Evolutionary conservation across 1,140 invertebrate species (phyloP).

Genomic region (Psix sp.): DNA sequence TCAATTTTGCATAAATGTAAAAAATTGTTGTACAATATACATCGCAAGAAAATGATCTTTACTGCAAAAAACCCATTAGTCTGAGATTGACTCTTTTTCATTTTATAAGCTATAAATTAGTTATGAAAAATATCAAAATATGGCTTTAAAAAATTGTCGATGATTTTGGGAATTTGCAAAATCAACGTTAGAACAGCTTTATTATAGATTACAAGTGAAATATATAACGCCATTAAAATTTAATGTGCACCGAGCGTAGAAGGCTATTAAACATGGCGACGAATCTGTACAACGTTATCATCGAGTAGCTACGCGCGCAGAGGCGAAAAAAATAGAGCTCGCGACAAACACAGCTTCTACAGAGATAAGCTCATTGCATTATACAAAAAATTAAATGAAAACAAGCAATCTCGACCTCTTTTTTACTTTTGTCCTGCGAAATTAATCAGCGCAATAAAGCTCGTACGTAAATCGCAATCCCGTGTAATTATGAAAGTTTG

Average conservation of each 20-base stretch:
- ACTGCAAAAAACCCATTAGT: too few species aligned
- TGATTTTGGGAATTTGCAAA: slow-evolving; percentile 25
- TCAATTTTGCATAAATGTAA: too few species aligned
- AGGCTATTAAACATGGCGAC: slow-evolving; percentile 38
- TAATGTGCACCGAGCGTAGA: slow-evolving; percentile 30
- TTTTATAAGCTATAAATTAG: too few species aligned
- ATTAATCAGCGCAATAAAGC: slow-evolving; percentile 5
- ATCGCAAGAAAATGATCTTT: too few species aligned
- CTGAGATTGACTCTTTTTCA: too few species aligned
- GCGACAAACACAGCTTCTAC: slow-evolving; percentile 12
- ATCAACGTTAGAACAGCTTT: slow-evolving; percentile 22
- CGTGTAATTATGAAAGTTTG: slow-evolving; percentile 2
- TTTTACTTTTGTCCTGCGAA: neutral
- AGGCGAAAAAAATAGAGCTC: slow-evolving; percentile 5
- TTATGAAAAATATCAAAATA: too few species aligned
- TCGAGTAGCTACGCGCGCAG: slow-evolving; percentile 7
- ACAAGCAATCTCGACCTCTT: slow-evolving; percentile 4
- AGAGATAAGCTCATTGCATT: slow-evolving; percentile 24
- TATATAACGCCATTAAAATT: slow-evolving; percentile 37
- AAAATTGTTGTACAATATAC: too few species aligned
- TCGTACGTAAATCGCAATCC: slow-evolving; percentile 4
- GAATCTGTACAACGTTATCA: slow-evolving; percentile 50
- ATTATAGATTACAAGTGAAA: slow-evolving; percentile 29
- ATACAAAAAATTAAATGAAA: slow-evolving; percentile 3
- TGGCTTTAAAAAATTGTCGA: too few species aligned